These are phyloP conservation scores for Drosophila kurseongensis DNA, from an alignment of 1,140 invertebrate genomes.

Conservation along the genomic window DNA sequence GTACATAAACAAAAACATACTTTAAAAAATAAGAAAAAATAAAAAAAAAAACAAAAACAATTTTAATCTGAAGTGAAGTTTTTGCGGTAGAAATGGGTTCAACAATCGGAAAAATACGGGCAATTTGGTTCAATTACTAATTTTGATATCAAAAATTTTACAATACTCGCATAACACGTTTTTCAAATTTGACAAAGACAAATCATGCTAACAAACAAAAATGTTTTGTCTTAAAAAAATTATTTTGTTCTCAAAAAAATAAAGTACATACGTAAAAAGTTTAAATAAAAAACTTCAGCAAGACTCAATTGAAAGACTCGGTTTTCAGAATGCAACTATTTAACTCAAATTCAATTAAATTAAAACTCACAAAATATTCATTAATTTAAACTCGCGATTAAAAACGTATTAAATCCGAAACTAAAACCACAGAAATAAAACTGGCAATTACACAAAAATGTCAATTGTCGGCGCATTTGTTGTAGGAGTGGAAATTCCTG, in stretches of 20 bases:
- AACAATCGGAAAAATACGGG: too few species aligned
- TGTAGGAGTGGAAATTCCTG: conserved; percentile 83
- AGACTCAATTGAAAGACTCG: neutral
- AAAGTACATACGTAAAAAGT: too few species aligned
- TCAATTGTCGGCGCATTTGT: conserved; percentile 65
- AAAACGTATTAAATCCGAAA: conserved; percentile 11
- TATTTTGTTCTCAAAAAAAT: too few species aligned
- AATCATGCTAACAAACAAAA: too few species aligned
- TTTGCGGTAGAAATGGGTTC: too few species aligned
- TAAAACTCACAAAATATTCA: neutral
- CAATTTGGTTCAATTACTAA: too few species aligned
- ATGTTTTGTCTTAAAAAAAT: too few species aligned
- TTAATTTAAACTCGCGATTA: neutral
- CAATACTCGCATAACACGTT: too few species aligned
- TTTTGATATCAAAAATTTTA: too few species aligned
- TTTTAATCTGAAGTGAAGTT: neutral
- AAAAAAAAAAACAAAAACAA: neutral
- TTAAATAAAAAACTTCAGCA: too few species aligned
- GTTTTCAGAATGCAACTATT: neutral
- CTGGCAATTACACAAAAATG: conserved; percentile 67
- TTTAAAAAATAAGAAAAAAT: neutral
- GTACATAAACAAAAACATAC: conserved; percentile 6
- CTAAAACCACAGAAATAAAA: conserved; percentile 22
- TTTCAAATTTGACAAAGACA: too few species aligned
- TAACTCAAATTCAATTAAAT: neutral